These are phyloP conservation scores for Amphilophus citrinellus DNA, from an alignment of 2,113 vertebrate genomes.

Conservation along the genomic window DNA sequence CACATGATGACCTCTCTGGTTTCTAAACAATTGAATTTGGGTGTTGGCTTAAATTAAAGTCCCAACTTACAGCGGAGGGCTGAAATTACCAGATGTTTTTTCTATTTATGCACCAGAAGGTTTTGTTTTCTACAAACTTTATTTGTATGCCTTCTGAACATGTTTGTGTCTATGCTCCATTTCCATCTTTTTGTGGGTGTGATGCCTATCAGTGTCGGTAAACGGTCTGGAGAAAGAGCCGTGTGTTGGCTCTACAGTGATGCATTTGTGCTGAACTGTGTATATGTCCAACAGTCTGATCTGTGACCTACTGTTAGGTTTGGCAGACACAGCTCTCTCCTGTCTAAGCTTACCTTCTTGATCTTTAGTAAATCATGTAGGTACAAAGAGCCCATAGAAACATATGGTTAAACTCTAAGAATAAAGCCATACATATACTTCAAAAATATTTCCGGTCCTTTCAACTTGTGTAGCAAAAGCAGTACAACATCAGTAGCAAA, in stretches of 20 bases:
- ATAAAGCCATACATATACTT: slow-evolving; percentile 20
- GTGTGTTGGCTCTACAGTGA: slow-evolving; percentile 20
- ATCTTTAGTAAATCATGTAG: slow-evolving; percentile 49
- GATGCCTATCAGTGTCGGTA: slow-evolving; percentile 45
- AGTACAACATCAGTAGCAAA: background rate
- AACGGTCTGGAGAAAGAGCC: slow-evolving; percentile 20
- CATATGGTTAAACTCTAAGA: slow-evolving; percentile 6
- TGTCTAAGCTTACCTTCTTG: slow-evolving; percentile 56
- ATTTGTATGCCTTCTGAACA: background rate
- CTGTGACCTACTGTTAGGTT: slow-evolving; percentile 57
- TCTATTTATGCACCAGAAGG: background rate
- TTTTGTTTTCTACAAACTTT: background rate
- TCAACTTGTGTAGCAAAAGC: background rate
- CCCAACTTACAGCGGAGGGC: background rate
- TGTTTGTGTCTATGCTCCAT: background rate
- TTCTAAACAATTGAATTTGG: slow-evolving; percentile 3
- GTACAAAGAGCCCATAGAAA: slow-evolving; percentile 66
- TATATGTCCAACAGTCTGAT: slow-evolving; percentile 16
- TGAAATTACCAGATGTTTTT: slow-evolving; percentile 10
- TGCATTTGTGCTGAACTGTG: slow-evolving; percentile 22
- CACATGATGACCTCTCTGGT: background rate
- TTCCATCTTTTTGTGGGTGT: slow-evolving; percentile 5
- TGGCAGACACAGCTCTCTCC: slow-evolving; percentile 45
- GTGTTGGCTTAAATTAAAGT: background rate
- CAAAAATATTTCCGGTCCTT: slow-evolving; percentile 15